Evolutionary conservation across 2,113 vertebrate genomes (phyloP).

Genomic region (Ursus arctos): DNA sequence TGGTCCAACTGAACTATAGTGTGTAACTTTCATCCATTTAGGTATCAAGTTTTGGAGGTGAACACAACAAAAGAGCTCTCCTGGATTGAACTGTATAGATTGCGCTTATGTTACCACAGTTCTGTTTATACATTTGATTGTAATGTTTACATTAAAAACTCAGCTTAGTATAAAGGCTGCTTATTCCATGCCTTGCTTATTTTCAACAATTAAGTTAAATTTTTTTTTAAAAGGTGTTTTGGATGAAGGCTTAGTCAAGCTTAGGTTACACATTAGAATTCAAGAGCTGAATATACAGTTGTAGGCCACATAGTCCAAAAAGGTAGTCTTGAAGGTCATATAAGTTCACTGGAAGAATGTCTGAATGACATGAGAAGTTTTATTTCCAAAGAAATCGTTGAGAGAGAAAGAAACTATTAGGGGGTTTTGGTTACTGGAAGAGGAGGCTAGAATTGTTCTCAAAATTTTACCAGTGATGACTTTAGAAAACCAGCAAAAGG

Average conservation of each 20-base stretch:
- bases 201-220: slow-evolving; percentile 22
- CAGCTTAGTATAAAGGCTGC: neutral
- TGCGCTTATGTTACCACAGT: neutral
- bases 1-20: neutral
- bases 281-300: neutral
- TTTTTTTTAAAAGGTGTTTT: neutral
- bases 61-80: neutral
- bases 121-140: slow-evolving; percentile 36
- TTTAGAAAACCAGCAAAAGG: slow-evolving; percentile 48
- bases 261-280: neutral
- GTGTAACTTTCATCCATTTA: slow-evolving; percentile 25
- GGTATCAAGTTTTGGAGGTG: neutral
- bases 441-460: neutral
- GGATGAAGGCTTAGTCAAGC: neutral
- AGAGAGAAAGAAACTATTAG: slow-evolving; percentile 25
- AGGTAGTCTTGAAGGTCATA: slow-evolving; percentile 1
- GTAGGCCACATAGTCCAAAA: neutral
- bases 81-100: neutral
- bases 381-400: neutral
- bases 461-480: slow-evolving; percentile 7
- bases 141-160: neutral
- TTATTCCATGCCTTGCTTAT: neutral
- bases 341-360: slow-evolving; percentile 2
- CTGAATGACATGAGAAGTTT: neutral
- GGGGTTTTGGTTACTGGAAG: neutral